Percentiles rank a stretch among this genome's conserved stretches.
Evolutionary conservation across 2,888 invertebrate species (phyloP).

Genomic region (Diploptera punctata): DNA sequence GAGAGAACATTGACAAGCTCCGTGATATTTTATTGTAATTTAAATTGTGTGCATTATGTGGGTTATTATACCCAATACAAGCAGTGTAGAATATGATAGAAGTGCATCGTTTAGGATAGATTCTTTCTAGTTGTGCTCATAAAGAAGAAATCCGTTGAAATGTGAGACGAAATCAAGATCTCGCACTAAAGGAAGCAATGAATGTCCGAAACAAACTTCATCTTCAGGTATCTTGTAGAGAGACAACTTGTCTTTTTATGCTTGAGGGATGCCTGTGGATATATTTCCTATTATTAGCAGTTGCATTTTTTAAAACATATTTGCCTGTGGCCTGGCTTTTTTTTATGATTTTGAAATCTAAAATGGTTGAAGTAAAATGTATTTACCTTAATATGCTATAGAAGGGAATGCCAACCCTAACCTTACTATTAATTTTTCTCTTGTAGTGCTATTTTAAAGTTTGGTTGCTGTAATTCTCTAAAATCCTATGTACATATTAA

Average conservation of each 20-base stretch:
- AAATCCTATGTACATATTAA: no score
- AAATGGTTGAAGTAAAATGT: constrained; percentile 15
- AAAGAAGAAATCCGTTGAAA: constrained; percentile 29
- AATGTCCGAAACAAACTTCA: constrained; percentile 32
- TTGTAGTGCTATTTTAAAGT: no score
- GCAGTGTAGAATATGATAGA: constrained; percentile 14
- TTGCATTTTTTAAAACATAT: neutral
- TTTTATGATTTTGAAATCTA: neutral
- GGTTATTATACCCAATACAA: constrained; percentile 17
- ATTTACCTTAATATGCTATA: constrained; percentile 9
- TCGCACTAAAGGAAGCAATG: constrained; percentile 27
- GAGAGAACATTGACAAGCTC: constrained; percentile 28
- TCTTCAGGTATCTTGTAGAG: constrained; percentile 24
- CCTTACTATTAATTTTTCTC: neutral
- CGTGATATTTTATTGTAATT: constrained; percentile 23
- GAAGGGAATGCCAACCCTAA: constrained; percentile 25
- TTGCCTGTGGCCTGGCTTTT: neutral
- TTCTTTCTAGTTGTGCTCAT: constrained; percentile 4
- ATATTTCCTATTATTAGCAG: neutral
- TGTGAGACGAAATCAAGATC: constrained; percentile 30
- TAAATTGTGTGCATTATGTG: constrained; percentile 24
- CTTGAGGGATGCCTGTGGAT: constrained; percentile 9
- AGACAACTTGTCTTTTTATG: constrained; percentile 5
- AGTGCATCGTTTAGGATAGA: constrained; percentile 17
- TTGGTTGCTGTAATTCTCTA: no score